Base-by-base conservation (phyloP, 2,888 invertebrate species). In the Lasiommata megera region DNA sequence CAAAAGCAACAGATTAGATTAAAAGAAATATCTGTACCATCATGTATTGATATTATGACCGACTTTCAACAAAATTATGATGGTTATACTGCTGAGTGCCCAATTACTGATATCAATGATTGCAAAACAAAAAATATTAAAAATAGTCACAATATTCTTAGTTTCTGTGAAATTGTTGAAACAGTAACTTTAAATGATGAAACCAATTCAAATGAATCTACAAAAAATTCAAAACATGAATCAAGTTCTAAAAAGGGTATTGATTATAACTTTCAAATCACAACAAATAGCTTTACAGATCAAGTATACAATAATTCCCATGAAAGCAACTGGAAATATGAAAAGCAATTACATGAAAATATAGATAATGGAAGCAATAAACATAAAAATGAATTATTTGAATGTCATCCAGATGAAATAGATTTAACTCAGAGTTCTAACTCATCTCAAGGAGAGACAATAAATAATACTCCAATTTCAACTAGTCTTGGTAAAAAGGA, bases 401-500 rank as follows among this genome's bases (percentile, higher is more conserved):
- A 51, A 40, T 53, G 60, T 29, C 52, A 67, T 31, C 23, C 58
- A 34, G 54, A 36, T 40, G 63, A 77, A 54, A 74, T 81, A 61
- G 81, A 87, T 77, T 74, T 87, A 63, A 85, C 82, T 36, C 82
- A 86, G 71, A 68, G 64, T 59, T 73, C 76, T 34, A 66, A 67
- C 61, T 67, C 69, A 6, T 72, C 72, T 43, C 61, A 63, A 56
- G 67, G 68, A 54, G 47, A 54, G 38, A 62, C 9, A 11, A 11
- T 29, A 7, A 16, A 16, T 11, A 17, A 52, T 51, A 12, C 14
- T 38, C 14, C 14, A 31, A 50, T 9, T 50, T 23, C 14, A 46
- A 16, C 29, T 43, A 50, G 36, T 64, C 65, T 85, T 28, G 80
- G 78, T 3, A 83, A 79, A 64, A 74, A 63, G 57, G 71, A 77